These are phyloP conservation scores for Eurois occulta DNA, from an alignment of 2,888 invertebrate genomes.

Conservation along the genomic window DNA sequence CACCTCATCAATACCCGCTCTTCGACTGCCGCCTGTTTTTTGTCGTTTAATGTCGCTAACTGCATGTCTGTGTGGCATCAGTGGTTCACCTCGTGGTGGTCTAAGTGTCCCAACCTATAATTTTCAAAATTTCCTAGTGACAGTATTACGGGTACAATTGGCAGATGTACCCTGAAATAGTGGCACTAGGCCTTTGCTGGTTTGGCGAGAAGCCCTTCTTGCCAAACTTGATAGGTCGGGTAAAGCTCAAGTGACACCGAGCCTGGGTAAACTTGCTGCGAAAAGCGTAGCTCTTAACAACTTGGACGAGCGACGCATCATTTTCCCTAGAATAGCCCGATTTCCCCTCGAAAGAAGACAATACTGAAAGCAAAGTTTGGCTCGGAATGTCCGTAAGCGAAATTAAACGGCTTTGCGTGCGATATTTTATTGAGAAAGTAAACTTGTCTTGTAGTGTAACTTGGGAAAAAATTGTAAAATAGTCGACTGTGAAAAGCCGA, in stretches of 20 bases:
- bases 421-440: neutral
- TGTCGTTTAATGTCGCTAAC: neutral
- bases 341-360: neutral
- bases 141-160: no score
- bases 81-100: neutral
- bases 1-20: neutral
- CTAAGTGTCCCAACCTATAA: neutral
- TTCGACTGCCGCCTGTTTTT: neutral
- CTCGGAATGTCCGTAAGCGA: neutral
- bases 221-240: no score
- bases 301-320: neutral
- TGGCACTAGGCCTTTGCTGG: no score
- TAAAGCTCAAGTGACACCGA: neutral
- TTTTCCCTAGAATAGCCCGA: neutral
- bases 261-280: neutral
- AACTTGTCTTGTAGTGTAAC: neutral
- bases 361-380: neutral
- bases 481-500: neutral
- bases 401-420: no score
- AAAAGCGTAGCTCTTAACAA: neutral
- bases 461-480: neutral
- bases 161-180: neutral
- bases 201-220: no score
- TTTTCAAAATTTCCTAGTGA: neutral
- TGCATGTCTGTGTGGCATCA: neutral